phyloP scores from a whole-genome alignment of 2,113 vertebrate genomes.

The Dicaeum eximium region DNA sequence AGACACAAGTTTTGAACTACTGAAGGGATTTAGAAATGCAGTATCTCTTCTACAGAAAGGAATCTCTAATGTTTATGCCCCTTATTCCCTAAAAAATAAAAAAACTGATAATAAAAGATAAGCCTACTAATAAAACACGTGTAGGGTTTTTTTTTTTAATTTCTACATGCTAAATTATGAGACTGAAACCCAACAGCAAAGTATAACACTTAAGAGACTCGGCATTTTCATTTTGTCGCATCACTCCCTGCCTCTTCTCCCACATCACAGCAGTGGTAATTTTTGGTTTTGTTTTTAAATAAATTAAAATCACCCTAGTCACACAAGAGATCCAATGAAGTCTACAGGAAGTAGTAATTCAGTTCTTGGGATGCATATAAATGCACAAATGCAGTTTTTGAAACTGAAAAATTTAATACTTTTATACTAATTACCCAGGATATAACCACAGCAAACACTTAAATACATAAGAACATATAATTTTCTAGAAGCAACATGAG shows the following conservation, averaged over 20 bases:
- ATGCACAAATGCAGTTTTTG: neutral
- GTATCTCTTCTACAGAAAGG: neutral
- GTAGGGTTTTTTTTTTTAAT: neutral
- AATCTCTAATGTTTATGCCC: neutral
- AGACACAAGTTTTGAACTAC: neutral
- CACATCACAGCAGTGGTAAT: neutral
- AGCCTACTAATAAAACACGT: neutral
- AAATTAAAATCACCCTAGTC: neutral
- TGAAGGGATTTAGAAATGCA: neutral
- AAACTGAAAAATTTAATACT: neutral
- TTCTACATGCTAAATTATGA: neutral
- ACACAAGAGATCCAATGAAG: neutral
- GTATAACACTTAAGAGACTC: neutral
- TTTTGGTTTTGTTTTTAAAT: neutral
- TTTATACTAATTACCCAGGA: neutral
- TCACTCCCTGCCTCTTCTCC: neutral
- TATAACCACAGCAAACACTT: neutral
- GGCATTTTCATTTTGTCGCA: neutral
- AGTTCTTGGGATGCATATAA: neutral
- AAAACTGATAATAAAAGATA: neutral
- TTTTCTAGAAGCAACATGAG: neutral
- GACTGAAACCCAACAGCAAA: neutral
- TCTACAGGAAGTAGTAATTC: neutral
- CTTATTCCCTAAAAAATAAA: neutral
- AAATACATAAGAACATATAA: fast-evolving